phyloP scores from a whole-genome alignment of 2,797 vertebrate species.

The Molossus alvarezi region DNA sequence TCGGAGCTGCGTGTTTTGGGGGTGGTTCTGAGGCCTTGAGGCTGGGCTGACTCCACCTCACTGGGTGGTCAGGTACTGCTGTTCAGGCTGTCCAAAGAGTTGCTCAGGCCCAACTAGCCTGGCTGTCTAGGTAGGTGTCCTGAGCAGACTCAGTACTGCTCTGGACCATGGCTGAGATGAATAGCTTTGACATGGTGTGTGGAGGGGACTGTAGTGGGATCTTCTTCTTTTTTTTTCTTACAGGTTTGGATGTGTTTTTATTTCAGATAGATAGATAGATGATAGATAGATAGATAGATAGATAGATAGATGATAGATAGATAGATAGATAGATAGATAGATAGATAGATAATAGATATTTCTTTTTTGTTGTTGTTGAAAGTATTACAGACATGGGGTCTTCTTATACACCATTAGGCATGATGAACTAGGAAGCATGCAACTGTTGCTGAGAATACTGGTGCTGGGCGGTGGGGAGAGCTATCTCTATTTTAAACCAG shows the following conservation, averaged over 20 bases:
- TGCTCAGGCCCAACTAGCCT: conserved; percentile 98
- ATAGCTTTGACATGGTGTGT: conserved; percentile 98
- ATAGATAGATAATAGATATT: no score
- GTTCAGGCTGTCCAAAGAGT: conserved; percentile 98
- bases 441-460: conserved; percentile 93
- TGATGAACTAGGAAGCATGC: conserved; percentile 97
- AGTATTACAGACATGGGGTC: conserved; percentile 88
- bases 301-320: no score
- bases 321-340: no score
- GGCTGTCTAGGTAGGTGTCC: conserved; percentile 98
- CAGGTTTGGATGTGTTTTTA: no score
- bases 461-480: conserved; percentile 95
- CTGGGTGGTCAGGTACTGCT: conserved; percentile 94
- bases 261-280: no score
- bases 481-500: conserved; percentile 18
- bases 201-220: conserved; percentile 96
- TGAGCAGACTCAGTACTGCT: conserved; percentile 99
- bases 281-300: no score
- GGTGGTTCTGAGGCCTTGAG: conserved; percentile 91
- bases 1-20: conserved; percentile 93
- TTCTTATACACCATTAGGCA: conserved; percentile 99
- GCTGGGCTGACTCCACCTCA: conserved; percentile 91
- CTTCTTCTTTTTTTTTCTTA: no score
- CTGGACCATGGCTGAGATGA: conserved; percentile 99
- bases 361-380: no score